phyloP scores from a whole-genome alignment of 64 coral and sea anemone species.

The Montipora foliosa region DNA sequence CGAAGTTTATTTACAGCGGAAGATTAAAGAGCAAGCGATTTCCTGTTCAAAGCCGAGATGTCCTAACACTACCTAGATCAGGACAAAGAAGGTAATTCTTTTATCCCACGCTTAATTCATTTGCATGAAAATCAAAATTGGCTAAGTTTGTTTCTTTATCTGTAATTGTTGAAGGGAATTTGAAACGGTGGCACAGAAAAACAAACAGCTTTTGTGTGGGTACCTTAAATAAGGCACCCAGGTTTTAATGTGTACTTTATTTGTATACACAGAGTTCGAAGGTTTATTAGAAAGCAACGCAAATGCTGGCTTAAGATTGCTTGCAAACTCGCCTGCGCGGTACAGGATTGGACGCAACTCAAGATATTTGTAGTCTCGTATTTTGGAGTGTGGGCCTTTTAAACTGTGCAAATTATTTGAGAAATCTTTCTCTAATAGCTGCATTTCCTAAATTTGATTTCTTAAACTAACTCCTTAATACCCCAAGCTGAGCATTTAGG shows the following conservation, averaged over 20 bases:
- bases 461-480: conserved; percentile 22
- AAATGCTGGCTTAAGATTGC: background rate
- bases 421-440: background rate
- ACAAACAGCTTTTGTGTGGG: conserved; percentile 71
- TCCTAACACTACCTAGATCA: conserved; percentile 18
- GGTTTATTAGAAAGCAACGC: conserved; percentile 10
- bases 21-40: conserved; percentile 36
- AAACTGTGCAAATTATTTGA: background rate
- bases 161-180: conserved; percentile 48
- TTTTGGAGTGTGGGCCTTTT: background rate
- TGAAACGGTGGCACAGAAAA: conserved; percentile 42
- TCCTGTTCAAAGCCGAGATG: conserved; percentile 42
- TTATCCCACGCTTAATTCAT: conserved; percentile 67
- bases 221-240: conserved; percentile 23
- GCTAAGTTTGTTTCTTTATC: conserved; percentile 19
- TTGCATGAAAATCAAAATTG: conserved; percentile 80
- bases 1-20: conserved; percentile 39
- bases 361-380: conserved; percentile 17
- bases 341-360: background rate
- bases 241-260: conserved; percentile 37
- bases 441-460: conserved; percentile 30
- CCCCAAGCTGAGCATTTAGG: conserved; percentile 4
- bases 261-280: conserved; percentile 38
- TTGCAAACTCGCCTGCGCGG: background rate
- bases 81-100: conserved; percentile 36